Evolutionary conservation across 2,888 invertebrate species (phyloP), one percentile per base, ranked within the genome.

Genomic region (Thelaira solivaga): DNA sequence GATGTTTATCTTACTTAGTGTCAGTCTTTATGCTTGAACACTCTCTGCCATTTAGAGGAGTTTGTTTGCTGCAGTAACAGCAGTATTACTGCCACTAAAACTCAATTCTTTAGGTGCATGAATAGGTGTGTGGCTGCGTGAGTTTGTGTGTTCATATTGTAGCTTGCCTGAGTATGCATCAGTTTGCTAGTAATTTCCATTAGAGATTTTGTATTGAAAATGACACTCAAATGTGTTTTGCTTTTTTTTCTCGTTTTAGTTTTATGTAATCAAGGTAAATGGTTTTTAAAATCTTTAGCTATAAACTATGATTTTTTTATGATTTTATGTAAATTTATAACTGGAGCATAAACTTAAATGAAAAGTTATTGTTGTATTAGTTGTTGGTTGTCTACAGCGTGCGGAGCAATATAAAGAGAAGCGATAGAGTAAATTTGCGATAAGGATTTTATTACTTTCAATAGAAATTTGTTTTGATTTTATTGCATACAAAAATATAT

Each of bases 1-100:
- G 67, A 74, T 74, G 67, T 67, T 74, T 67, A 74, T 74, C 67
- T 67, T 53, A 61, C 61, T 67, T 67, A 67, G 43, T 67, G 74
- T 74, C 59, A 67, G 59, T 53, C 51, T n/a, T n/a, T 53, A 20
- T 51, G 29, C 34, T 34, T 16, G 45, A 39, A 43, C n/a, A 67
- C 22, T 53, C 31, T 36, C 20, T n/a, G n/a, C 53, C 43, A 11
- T 20, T 20, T n/a, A n/a, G n/a, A n/a, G 20, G 45, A 61, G 69
- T 51, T 68, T 26, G 59, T 29, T 47, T 68, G 68, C 16, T 57
- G 26, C 39, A 59, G n/a, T 11, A 34, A 34, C 39, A 59, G n/a
- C 16, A 34, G 39, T 18, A 29, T 13, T 24, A 41, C 31, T 34
- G n/a, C 8, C 4, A 18, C 29, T 41, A 24, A 43, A 20, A 16